phyloP scores from a whole-genome alignment of 2,797 vertebrate species.

The Megalops cyprinoides region DNA sequence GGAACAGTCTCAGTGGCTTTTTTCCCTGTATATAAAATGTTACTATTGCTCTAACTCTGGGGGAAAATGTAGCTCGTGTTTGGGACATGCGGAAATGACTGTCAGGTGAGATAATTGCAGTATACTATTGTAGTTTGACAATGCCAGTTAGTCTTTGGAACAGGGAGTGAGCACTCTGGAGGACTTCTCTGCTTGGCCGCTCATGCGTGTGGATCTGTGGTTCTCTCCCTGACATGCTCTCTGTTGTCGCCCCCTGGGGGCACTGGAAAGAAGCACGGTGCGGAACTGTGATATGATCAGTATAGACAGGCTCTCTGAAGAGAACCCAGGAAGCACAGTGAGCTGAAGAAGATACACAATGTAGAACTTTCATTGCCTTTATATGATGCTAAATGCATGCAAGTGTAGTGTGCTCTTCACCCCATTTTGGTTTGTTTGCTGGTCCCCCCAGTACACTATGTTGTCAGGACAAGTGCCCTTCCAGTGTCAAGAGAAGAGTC shows the following conservation, averaged over 20 bases:
- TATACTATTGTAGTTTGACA: too few species aligned
- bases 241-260: conserved; percentile 51
- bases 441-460: conserved; percentile 90
- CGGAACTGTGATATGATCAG: conserved; percentile 59
- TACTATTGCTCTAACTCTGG: too few species aligned
- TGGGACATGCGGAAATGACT: too few species aligned
- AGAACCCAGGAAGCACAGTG: conserved; percentile 53
- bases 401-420: background rate
- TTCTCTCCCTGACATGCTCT: conserved; percentile 41
- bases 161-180: background rate
- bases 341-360: conserved; percentile 19
- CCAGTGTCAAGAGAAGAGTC: conserved; percentile 90
- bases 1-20: too few species aligned
- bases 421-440: background rate
- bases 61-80: too few species aligned
- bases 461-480: conserved; percentile 97
- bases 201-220: conserved; percentile 40
- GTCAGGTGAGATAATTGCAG: too few species aligned
- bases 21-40: too few species aligned
- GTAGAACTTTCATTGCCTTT: conserved; percentile 31
- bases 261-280: conserved; percentile 41
- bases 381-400: background rate
- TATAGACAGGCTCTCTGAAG: conserved; percentile 63
- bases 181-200: conserved; percentile 40
- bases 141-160: too few species aligned